phyloP scores from a whole-genome alignment of 2,113 vertebrate genomes.

The Pagrus major region DNA sequence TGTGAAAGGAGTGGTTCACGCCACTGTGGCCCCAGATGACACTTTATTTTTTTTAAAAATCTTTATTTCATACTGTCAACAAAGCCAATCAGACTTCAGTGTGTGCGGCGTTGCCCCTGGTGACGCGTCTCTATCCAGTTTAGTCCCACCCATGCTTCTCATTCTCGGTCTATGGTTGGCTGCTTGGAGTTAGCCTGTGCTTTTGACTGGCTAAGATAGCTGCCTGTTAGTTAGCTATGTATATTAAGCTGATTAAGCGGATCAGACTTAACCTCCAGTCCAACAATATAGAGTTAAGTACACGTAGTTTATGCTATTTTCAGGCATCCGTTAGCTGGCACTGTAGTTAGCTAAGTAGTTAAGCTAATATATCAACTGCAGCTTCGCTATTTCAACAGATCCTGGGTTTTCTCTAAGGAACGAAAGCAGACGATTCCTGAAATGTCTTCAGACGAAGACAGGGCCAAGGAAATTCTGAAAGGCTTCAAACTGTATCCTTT shows the following conservation, averaged over 20 bases:
- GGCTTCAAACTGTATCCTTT: slow-evolving; percentile 89
- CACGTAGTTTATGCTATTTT: slow-evolving; percentile 35
- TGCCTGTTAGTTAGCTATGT: slow-evolving; percentile 62
- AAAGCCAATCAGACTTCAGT: slow-evolving; percentile 3
- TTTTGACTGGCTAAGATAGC: slow-evolving; percentile 42
- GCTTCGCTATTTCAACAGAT: neutral
- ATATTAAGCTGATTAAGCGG: slow-evolving; percentile 85
- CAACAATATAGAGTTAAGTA: slow-evolving; percentile 28
- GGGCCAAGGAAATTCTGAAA: slow-evolving; percentile 87
- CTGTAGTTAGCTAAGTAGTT: slow-evolving; percentile 12
- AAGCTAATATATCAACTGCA: slow-evolving; percentile 8
- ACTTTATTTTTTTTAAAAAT: too few species aligned
- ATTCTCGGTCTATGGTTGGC: slow-evolving; percentile 65
- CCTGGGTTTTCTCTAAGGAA: slow-evolving; percentile 43
- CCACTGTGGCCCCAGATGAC: too few species aligned
- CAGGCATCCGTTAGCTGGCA: neutral
- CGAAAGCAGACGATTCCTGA: slow-evolving; percentile 57
- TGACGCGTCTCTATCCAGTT: slow-evolving; percentile 77
- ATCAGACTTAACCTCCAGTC: slow-evolving; percentile 73
- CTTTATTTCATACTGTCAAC: too few species aligned
- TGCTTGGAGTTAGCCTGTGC: neutral
- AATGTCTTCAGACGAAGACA: slow-evolving; percentile 88
- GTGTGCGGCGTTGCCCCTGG: slow-evolving; percentile 76
- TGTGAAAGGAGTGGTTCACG: too few species aligned
- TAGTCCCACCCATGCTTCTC: slow-evolving; percentile 50